These are phyloP conservation scores for Parelbella ahira DNA, from an alignment of 2,888 invertebrate genomes.

Conservation along the genomic window DNA sequence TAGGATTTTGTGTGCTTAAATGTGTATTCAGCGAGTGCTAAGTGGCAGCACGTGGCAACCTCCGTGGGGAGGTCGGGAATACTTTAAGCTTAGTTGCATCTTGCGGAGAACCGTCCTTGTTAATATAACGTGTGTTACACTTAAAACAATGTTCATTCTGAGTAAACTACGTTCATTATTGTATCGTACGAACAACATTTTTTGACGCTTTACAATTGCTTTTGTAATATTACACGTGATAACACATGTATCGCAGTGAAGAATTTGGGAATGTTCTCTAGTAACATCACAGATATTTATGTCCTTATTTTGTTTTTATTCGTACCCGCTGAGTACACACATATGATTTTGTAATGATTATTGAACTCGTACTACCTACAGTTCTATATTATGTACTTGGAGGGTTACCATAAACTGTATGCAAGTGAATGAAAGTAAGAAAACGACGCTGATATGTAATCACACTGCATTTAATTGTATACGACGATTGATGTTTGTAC, in stretches of 20 bases:
- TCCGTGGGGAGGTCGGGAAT: conserved; percentile 57
- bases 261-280: conserved; percentile 2
- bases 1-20: conserved; percentile 45
- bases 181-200: conserved; percentile 8
- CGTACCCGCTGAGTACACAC: not conserved
- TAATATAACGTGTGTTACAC: conserved; percentile 67
- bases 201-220: conserved; percentile 20
- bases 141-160: conserved; percentile 48
- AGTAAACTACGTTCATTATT: conserved; percentile 27
- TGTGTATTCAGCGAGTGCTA: conserved; percentile 61
- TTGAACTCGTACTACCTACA: no score
- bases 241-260: conserved; percentile 9
- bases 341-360: conserved; percentile 1
- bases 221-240: no score
- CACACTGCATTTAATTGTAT: no score
- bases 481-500: no score
- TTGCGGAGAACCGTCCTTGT: conserved; percentile 63
- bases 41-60: conserved; percentile 71
- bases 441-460: no score
- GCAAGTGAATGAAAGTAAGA: no score
- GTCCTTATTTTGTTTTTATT: conserved; percentile 7
- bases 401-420: no score
- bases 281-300: conserved; percentile 3
- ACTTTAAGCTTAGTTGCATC: conserved; percentile 67
- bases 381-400: no score